Conservation (phyloP, 92 coral and sea anemone species). For the Porites cylindrica region DNA sequence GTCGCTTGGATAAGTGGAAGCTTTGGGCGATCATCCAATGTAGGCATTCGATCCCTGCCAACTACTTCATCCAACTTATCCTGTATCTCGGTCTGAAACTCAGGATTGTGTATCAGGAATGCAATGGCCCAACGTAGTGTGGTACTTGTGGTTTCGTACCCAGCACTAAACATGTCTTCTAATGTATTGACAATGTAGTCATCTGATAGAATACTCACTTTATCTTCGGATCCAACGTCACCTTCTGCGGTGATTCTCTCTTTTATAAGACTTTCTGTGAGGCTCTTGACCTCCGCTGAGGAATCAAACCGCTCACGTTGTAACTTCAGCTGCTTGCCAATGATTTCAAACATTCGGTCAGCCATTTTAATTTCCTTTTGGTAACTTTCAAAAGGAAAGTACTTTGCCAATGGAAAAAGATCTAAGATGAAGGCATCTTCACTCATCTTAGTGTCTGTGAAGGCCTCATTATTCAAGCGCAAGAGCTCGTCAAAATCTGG, state of each 20-base stretch:
- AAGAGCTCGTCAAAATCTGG: slow-evolving; percentile 52
- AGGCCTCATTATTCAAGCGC: background rate
- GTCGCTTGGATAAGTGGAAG: slow-evolving; percentile 47
- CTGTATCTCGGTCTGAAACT: slow-evolving; percentile 54
- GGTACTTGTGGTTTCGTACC: slow-evolving; percentile 73
- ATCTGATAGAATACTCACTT: slow-evolving; percentile 34
- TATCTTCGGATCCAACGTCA: slow-evolving; percentile 30
- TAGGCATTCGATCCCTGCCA: slow-evolving; percentile 47
- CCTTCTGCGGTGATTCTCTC: slow-evolving; percentile 23
- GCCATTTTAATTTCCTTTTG: background rate
- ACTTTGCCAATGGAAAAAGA: slow-evolving; percentile 34
- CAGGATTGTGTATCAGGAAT: slow-evolving; percentile 64
- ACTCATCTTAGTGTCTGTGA: slow-evolving; percentile 26
- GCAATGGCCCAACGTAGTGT: slow-evolving; percentile 72
- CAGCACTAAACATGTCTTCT: slow-evolving; percentile 66
- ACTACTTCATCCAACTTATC: slow-evolving; percentile 48
- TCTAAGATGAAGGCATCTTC: background rate
- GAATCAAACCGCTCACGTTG: slow-evolving; percentile 13
- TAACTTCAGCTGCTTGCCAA: slow-evolving; percentile 8
- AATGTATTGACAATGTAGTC: slow-evolving; percentile 44
- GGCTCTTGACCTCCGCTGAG: slow-evolving; percentile 9
- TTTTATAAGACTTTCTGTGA: slow-evolving; percentile 12
- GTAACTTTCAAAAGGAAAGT: slow-evolving; percentile 2
- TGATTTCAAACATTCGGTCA: slow-evolving; percentile 33
- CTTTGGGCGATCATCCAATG: slow-evolving; percentile 33